Evolutionary conservation across 2,797 vertebrate species (phyloP), one percentile per base, ranked within the genome.

Genomic region (Arctocebus calabarensis): DNA sequence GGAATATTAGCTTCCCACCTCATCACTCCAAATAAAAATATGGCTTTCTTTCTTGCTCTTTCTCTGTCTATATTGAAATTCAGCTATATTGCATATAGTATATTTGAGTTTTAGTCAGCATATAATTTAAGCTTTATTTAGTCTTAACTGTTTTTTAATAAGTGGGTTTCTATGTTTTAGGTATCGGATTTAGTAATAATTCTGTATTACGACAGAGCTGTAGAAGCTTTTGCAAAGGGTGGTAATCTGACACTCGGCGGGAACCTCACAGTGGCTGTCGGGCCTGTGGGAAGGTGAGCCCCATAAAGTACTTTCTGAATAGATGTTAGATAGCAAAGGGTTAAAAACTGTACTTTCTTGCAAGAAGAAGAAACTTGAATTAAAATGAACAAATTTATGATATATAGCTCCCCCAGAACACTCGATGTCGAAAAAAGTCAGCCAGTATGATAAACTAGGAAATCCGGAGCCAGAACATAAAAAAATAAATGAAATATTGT

Each of bases 141-240:
- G 13, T 22, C 19, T 0, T 83, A 19, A 14, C 71, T 61, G 1
- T 64, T 85, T 92, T 45, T 55, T 73, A 90, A 40, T 48, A 29
- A 66, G 29, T 73, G 37, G 23, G 6, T 84, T 70, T 91, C 57
- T 84, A 59, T 55, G 23, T 89, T 97, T 95, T 94, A 99, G 99
- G 99, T 99, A 29, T 99, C 99, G 0, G 99, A 99, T 95, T 98
- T 99, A 97, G 99, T 99, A 79, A 99, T 99, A 97, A 99, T 99
- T 97, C 88, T 99, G 98, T 99, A 99, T 98, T 99, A 99, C 78
- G 99, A 99, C 48, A 97, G 99, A 93, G 99, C 99, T 32, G 99
- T 99, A 59, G 99, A 99, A 86, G 99, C 99, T 14, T 99, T 99
- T 98, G 99, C 99, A 0, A 99, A 99, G 98, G 99, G 99, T 3